Conservation (phyloP, 2,797 vertebrate species). For the Avahi laniger region DNA sequence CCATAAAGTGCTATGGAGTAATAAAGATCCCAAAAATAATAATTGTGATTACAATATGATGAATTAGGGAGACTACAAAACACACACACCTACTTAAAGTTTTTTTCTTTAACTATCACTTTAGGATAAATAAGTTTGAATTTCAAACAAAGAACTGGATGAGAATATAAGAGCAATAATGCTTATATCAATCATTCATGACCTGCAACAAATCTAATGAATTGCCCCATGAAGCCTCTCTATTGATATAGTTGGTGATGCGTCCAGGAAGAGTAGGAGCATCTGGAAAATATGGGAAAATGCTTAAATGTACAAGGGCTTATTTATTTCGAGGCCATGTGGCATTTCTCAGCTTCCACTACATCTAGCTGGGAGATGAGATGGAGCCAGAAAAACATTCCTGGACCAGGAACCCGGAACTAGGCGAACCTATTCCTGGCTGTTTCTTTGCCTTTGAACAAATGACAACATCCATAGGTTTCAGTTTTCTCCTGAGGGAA, state of each 20-base stretch:
- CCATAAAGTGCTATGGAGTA: background rate
- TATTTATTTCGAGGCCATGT: background rate
- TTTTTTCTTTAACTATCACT: background rate
- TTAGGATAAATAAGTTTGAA: slow-evolving; percentile 10
- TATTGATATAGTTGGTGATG: background rate
- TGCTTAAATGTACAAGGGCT: background rate
- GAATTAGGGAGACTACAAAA: background rate
- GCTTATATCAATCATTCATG: background rate
- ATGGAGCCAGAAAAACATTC: background rate
- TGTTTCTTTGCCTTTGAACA: background rate
- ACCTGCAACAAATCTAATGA: background rate
- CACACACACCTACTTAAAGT: background rate
- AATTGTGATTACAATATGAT: background rate
- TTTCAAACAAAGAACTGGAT: slow-evolving; percentile 10
- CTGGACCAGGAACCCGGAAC: background rate
- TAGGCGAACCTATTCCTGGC: background rate
- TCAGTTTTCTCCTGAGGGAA: background rate
- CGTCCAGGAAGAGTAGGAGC: background rate
- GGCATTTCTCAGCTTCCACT: background rate
- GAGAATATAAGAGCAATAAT: background rate
- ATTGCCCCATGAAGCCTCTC: background rate
- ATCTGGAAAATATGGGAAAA: background rate
- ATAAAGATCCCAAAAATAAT: background rate
- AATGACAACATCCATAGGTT: background rate
- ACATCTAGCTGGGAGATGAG: background rate